Evolutionary conservation across 2,888 invertebrate genomes (phyloP).

Genomic region (Bimastos eiseni): DNA sequence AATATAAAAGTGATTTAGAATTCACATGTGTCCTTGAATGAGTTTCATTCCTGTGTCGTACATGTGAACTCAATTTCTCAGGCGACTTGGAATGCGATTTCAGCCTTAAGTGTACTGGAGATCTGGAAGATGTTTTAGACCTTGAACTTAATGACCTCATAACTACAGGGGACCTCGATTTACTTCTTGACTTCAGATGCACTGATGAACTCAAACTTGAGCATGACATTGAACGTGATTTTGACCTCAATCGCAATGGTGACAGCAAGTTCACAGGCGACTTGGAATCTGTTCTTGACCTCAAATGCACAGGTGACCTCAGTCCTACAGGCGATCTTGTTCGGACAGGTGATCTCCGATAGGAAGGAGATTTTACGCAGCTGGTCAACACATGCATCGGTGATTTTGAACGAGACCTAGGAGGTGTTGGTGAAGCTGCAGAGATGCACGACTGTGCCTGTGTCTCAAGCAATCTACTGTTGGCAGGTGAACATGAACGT

Average conservation of each 20-base stretch:
- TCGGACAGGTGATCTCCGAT: not conserved
- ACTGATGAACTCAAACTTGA: not conserved
- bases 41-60: not conserved
- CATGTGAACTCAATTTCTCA: not conserved
- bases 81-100: not conserved
- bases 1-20: not conserved
- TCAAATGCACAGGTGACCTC: not conserved
- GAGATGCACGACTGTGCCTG: not conserved
- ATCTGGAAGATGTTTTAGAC: not conserved
- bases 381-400: not conserved
- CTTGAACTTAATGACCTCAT: slow-evolving; percentile 5
- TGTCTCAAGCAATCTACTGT: not conserved
- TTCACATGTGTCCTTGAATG: not conserved
- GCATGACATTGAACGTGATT: slow-evolving; percentile 3
- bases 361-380: not conserved
- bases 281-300: not conserved
- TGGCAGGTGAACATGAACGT: not conserved
- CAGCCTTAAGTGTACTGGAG: not conserved
- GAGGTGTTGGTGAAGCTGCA: not conserved
- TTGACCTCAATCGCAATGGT: not conserved
- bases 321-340: not conserved
- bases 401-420: slow-evolving; percentile 21
- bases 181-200: not conserved
- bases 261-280: not conserved
- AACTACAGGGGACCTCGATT: not conserved